Evolutionary conservation across 2,113 vertebrate genomes (phyloP), one percentile per base, ranked within the genome.

Genomic region (Barnardius zonarius): DNA sequence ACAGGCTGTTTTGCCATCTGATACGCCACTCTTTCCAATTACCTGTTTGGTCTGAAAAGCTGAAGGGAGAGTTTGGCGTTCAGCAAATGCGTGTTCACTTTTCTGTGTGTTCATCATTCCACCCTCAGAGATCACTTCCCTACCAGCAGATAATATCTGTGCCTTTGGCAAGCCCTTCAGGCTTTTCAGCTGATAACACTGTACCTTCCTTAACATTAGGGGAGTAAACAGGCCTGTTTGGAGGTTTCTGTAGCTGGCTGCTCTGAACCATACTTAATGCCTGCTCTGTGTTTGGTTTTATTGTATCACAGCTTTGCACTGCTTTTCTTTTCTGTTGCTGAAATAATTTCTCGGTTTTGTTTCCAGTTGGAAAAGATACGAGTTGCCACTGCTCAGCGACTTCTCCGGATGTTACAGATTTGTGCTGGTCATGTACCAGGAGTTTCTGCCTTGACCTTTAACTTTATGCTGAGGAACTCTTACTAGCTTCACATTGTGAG

Each of bases 401-500:
- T 98, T 51, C 57, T 98, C 9, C 98, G 90, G 39, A 90, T 98
- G 33, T 84, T 98, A 68, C 80, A 94, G 92, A 90, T 98, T 91
- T 98, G 97, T 9, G 97, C 98, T 4, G 98, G 98, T 94, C 94
- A 96, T 0, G 7, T 98, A 74, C 97, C 96, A 0, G 98, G 98
- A 13, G 30, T 98, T 76, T 98, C 98, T 6, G 96, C 98, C 41
- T 94, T 98, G 82, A 97, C 49, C 91, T 97, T 98, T 82, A 33
- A 88, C 83, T 97, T 86, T 1, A 83, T 98, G 93, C 87, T 98
- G 90, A 96, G 77, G 70, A 80, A 5, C 25, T 86, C 77, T 9
- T 11, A 92, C 17, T 97, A 96, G 41, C 52, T 84, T 92, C 64
- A 89, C 73, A 19, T 76, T 86, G 87, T 94, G 82, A 75, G 86